Evolutionary conservation across 2,113 vertebrate species (phyloP).

Genomic region (Chaetorhynchus papuensis): DNA sequence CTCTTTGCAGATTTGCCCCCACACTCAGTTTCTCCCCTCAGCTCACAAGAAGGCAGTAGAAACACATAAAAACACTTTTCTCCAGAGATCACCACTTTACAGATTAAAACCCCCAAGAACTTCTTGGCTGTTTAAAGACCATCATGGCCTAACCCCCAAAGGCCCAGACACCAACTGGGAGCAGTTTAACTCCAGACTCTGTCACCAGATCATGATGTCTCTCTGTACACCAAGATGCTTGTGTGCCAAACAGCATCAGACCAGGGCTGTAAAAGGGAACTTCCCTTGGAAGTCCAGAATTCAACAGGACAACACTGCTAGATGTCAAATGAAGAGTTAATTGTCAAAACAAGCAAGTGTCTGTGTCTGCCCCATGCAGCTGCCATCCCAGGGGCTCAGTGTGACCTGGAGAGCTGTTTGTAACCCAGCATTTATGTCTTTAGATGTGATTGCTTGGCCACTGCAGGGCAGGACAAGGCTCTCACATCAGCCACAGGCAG

Average conservation of each 20-base stretch:
- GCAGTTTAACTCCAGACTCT: background rate
- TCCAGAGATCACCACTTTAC: background rate
- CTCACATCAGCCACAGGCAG: accelerated
- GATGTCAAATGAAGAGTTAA: background rate
- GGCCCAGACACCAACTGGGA: background rate
- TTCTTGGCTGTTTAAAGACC: background rate
- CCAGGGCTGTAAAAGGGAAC: background rate
- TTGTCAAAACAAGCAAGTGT: background rate
- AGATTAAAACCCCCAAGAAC: background rate
- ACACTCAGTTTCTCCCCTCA: background rate
- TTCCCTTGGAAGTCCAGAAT: background rate
- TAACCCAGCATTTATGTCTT: background rate
- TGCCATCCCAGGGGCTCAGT: background rate
- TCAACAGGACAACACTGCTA: background rate
- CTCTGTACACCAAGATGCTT: background rate
- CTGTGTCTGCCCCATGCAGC: background rate
- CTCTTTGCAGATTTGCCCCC: background rate
- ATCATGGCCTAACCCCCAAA: background rate
- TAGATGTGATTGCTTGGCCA: background rate
- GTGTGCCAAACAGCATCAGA: background rate
- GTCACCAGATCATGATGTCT: background rate
- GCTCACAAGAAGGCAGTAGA: background rate
- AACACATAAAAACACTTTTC: background rate
- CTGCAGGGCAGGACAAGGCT: background rate
- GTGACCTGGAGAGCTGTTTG: background rate